These are phyloP conservation scores for Acromyrmex charruanus DNA, from an alignment of 1,140 invertebrate genomes.

Conservation along the genomic window DNA sequence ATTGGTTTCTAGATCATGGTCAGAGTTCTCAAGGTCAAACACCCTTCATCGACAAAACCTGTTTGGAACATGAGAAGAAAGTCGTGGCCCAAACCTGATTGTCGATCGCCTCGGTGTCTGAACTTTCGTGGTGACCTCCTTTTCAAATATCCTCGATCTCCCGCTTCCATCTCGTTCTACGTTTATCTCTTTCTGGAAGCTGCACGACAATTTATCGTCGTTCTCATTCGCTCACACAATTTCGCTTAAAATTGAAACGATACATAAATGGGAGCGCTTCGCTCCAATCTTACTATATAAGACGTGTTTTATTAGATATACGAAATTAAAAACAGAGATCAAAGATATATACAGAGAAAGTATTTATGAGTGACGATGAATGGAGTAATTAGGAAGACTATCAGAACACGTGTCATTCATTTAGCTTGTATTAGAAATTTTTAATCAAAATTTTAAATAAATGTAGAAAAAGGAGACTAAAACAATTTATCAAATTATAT, in stretches of 20 bases:
- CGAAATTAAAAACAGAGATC: not conserved
- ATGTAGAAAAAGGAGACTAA: not conserved
- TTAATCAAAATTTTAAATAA: not conserved
- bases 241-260: constrained; percentile 30
- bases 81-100: constrained; percentile 69
- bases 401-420: not conserved
- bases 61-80: constrained; percentile 71
- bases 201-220: constrained; percentile 4
- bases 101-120: constrained; percentile 52
- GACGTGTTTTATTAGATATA: not conserved
- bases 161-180: constrained; percentile 39
- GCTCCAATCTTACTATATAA: not conserved
- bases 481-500: not conserved
- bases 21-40: constrained; percentile 50
- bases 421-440: not conserved
- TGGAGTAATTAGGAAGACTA: not conserved
- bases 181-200: constrained; percentile 10
- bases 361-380: not conserved
- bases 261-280: constrained; percentile 12
- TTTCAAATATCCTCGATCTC: constrained; percentile 54
- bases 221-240: constrained; percentile 24
- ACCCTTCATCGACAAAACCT: constrained; percentile 57
- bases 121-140: constrained; percentile 67
- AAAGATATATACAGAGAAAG: not conserved
- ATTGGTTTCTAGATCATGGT: constrained; percentile 55